These are phyloP conservation scores for Forbesichthys papilliferus DNA, from an alignment of 2,113 vertebrate genomes.

Conservation along the genomic window DNA sequence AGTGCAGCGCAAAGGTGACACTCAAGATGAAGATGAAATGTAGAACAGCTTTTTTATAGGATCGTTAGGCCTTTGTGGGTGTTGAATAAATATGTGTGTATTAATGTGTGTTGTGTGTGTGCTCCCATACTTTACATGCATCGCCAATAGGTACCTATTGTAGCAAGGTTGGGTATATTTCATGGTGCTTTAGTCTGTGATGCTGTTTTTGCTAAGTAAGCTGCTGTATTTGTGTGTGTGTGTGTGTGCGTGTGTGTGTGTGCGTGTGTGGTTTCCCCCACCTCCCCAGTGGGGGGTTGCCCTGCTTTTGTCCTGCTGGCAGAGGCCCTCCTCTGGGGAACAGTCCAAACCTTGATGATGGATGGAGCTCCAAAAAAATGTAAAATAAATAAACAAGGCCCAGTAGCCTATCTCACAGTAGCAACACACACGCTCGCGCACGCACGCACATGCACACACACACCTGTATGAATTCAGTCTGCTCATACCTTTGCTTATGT, in stretches of 20 bases:
- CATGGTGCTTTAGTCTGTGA: no score
- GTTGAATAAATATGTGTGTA: no score
- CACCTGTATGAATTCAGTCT: background rate
- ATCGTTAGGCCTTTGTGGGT: no score
- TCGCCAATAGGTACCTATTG: no score
- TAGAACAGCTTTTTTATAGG: background rate
- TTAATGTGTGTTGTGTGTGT: no score
- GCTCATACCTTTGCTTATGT: no score
- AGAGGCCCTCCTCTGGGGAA: conserved; percentile 38
- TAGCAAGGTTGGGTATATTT: no score
- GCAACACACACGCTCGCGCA: background rate
- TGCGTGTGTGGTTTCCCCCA: conserved; percentile 9
- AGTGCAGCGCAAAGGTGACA: conserved; percentile 32
- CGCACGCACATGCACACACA: background rate
- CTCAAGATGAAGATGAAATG: conserved; percentile 33
- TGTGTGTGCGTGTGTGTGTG: background rate
- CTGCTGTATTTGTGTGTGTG: background rate
- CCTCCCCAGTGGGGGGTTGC: conserved; percentile 15
- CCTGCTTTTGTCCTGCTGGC: conserved; percentile 37
- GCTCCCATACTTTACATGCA: no score
- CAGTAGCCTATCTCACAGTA: background rate
- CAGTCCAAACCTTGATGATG: conserved; percentile 33
- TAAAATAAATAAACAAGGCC: background rate
- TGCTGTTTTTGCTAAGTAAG: background rate
- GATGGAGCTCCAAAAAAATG: conserved; percentile 27